Percentiles rank a stretch among this genome's conserved stretches.
Evolutionary conservation across 2,888 invertebrate species (phyloP).

Genomic region (Perizoma flavofasciatum): DNA sequence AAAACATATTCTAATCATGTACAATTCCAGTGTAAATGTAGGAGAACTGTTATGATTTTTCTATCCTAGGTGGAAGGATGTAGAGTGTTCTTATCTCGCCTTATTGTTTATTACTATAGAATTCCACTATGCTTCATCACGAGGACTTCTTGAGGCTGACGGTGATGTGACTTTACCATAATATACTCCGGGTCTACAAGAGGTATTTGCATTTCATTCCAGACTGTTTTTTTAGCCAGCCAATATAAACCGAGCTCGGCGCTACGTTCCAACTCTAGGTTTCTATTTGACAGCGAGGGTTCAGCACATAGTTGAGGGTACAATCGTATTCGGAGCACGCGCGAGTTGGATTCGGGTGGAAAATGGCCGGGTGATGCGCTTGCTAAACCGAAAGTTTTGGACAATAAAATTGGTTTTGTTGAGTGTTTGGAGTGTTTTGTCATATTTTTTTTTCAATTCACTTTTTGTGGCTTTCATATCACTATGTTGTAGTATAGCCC

Average conservation of each 20-base stretch:
- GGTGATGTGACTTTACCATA: neutral
- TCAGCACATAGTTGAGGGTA: slow-evolving; percentile 35
- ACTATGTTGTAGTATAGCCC: too few species aligned
- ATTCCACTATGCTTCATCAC: too few species aligned
- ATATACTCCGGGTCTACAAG: slow-evolving; percentile 13
- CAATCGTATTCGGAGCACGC: slow-evolving; percentile 51
- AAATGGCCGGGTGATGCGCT: slow-evolving; percentile 45
- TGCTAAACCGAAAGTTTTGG: slow-evolving; percentile 39
- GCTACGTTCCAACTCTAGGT: slow-evolving; percentile 12
- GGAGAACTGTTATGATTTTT: too few species aligned
- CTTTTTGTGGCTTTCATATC: too few species aligned
- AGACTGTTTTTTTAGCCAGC: slow-evolving; percentile 37
- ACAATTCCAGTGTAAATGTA: too few species aligned
- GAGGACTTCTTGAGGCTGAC: neutral
- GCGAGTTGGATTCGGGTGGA: slow-evolving; percentile 44
- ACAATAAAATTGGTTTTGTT: slow-evolving; percentile 33
- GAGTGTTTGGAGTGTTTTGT: slow-evolving; percentile 1
- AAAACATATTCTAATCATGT: too few species aligned
- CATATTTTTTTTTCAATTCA: too few species aligned
- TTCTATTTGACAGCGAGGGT: slow-evolving; percentile 31
- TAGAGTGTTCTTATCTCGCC: too few species aligned
- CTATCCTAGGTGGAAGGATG: too few species aligned
- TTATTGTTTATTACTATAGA: too few species aligned
- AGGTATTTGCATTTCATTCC: slow-evolving; percentile 40
- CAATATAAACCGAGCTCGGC: slow-evolving; percentile 38